Evolutionary conservation across 1,140 invertebrate genomes (phyloP), one percentile per base, ranked within the genome.

Genomic region (Eciton burchellii): DNA sequence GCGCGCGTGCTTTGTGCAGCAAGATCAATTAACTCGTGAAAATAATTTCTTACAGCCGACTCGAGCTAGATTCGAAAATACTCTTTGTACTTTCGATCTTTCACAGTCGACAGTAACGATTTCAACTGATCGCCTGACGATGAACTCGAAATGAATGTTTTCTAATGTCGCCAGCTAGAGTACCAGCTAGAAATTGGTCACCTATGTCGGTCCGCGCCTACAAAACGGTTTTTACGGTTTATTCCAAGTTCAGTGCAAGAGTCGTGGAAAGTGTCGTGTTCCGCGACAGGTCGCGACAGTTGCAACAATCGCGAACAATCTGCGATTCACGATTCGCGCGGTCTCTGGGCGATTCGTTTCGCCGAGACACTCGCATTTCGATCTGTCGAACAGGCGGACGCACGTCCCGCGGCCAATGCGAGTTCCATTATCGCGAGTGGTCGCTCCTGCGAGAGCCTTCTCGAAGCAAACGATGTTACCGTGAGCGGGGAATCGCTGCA

Each of bases 391-490:
- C 45, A 52, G 43, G 59, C 3, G 45, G 21, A 65, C 52, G 52
- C 45, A 5, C 41, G 8, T 57, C 65, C 29, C 47, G 74, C 41
- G 24, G 59, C 60, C 60, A 79, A 66, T 56, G 65, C 43, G 47
- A 76, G 6, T 43, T 54, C 56, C 16, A 11, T 52, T 29, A 21
- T 12, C 47, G 3, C 43, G 11, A 62, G 45, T 45, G 19, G 19
- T 56, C 19, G 26, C 45, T 77, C n/a, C 49, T 66, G 73, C 47
- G 45, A 77, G 47, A 66, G n/a, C n/a, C n/a, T n/a, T n/a, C n/a
- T n/a, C n/a, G n/a, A n/a, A n/a, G 45, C 49, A 4, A 66, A 54
- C 29, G 43, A 77, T 12, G 49, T 77, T 77, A 65, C 47, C 45
- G 26, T 60, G 72, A 62, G 24, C 47, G 9, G 16, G 49, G 35